Percentiles rank a stretch among this genome's conserved stretches.
These are phyloP conservation scores for Bombyx mori DNA, from an alignment of 1,140 invertebrate species.

Conservation along the genomic window DNA sequence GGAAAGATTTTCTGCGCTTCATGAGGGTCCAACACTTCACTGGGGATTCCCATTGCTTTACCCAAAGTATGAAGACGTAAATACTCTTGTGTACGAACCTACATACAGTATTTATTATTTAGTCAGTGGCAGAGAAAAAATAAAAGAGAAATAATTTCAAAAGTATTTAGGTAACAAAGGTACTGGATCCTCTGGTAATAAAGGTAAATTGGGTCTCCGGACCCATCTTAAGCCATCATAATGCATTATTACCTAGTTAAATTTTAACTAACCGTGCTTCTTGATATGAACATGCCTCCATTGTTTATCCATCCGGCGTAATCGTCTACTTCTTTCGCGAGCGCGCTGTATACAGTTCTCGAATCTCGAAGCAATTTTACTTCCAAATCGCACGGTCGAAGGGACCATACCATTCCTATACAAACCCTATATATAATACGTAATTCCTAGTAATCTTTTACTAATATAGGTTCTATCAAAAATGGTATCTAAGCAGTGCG, in stretches of 20 bases:
- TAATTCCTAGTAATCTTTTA: neutral
- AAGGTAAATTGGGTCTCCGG: too few relatives aligned
- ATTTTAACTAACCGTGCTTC: slow-evolving; percentile 72
- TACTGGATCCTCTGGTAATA: too few relatives aligned
- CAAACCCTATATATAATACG: neutral
- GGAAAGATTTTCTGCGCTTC: slow-evolving; percentile 87
- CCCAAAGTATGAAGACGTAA: slow-evolving; percentile 84
- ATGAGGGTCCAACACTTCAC: slow-evolving; percentile 77
- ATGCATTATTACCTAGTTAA: neutral
- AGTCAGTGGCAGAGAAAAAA: too few relatives aligned
- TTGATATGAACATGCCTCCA: slow-evolving; percentile 89
- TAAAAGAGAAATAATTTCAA: too few relatives aligned
- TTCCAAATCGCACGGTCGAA: slow-evolving; percentile 86
- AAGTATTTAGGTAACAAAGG: too few relatives aligned
- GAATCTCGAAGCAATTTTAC: slow-evolving; percentile 82
- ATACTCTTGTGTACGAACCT: slow-evolving; percentile 88
- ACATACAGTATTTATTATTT: slow-evolving; percentile 3
- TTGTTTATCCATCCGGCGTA: slow-evolving; percentile 90
- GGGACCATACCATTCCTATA: slow-evolving; percentile 83
- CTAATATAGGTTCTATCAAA: too few relatives aligned
- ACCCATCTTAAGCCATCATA: neutral
- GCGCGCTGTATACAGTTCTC: slow-evolving; percentile 74
- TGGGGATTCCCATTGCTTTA: slow-evolving; percentile 83
- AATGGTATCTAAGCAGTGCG: too few relatives aligned
- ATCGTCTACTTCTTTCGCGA: slow-evolving; percentile 85